phyloP scores from a whole-genome alignment of 1,140 invertebrate species.

The Pseudomyrmex concolor region DNA sequence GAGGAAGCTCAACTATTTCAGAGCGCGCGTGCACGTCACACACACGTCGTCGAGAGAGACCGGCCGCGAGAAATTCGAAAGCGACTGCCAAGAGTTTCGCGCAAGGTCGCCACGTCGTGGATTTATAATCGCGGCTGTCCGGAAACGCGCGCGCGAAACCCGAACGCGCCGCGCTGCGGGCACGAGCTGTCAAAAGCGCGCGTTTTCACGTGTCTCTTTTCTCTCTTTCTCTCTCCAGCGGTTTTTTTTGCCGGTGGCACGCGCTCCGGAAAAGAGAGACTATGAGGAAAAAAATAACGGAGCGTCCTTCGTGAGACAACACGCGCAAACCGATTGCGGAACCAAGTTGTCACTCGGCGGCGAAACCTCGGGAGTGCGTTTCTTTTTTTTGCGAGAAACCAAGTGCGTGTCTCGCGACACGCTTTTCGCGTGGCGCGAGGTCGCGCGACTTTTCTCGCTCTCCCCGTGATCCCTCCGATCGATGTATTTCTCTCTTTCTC shows the following conservation, averaged over 20 bases:
- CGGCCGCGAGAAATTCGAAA: conserved; percentile 11
- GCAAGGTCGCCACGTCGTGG: conserved; percentile 64
- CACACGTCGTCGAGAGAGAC: not conserved
- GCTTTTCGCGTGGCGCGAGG: conserved; percentile 39
- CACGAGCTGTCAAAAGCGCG: conserved; percentile 63
- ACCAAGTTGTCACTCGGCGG: not conserved
- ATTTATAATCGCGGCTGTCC: conserved; percentile 34
- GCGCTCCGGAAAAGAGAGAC: conserved; percentile 8
- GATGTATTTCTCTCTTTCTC: not conserved
- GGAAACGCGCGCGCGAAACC: conserved; percentile 45
- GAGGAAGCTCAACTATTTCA: conserved; percentile 50
- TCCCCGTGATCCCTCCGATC: not conserved
- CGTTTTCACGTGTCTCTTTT: conserved; percentile 63
- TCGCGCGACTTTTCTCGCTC: conserved; percentile 5
- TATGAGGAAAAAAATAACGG: not conserved
- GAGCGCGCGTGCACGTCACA: conserved; percentile 51
- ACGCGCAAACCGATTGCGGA: not conserved
- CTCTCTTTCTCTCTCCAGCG: not conserved
- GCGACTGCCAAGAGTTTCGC: conserved; percentile 63
- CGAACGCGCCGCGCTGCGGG: conserved; percentile 47
- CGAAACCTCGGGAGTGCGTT: not conserved
- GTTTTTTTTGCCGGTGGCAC: not conserved
- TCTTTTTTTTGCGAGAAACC: not conserved
- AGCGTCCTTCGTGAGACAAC: not conserved
- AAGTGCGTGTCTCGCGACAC: conserved; percentile 17